A percentile compares a stretch with the other conserved stretches of the same genome.
Conservation (phyloP, 2,888 invertebrate genomes). For the Dioctria linearis region DNA sequence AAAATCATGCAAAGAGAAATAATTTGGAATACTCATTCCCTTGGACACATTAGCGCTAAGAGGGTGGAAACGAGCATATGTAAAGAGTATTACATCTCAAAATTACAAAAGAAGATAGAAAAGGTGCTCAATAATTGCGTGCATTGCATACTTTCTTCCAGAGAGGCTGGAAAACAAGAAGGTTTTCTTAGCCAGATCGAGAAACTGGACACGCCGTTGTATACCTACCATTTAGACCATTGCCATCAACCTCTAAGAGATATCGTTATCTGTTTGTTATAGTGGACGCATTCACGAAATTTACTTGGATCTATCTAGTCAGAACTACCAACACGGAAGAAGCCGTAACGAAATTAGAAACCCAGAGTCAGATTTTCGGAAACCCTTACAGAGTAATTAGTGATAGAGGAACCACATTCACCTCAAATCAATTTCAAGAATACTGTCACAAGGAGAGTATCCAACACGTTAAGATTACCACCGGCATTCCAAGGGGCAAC, state of each 20-base stretch:
- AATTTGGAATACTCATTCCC: too few species aligned
- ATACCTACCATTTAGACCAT: slow-evolving; percentile 63
- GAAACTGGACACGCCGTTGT: slow-evolving; percentile 62
- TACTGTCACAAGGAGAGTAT: slow-evolving; percentile 64
- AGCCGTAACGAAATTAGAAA: neutral
- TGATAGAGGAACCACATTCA: slow-evolving; percentile 49
- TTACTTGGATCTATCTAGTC: slow-evolving; percentile 1
- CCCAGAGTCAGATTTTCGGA: neutral
- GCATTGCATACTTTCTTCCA: slow-evolving; percentile 11
- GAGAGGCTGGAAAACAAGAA: slow-evolving; percentile 62
- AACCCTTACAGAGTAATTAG: neutral
- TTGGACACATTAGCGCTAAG: too few species aligned
- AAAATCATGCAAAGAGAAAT: too few species aligned
- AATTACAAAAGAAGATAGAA: too few species aligned
- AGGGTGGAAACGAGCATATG: too few species aligned
- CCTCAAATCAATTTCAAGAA: slow-evolving; percentile 63
- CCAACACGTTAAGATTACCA: slow-evolving; percentile 60
- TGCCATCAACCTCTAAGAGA: slow-evolving; percentile 62
- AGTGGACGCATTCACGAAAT: slow-evolving; percentile 7
- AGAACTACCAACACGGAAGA: neutral
- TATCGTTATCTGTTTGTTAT: slow-evolving; percentile 61
- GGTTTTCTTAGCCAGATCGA: slow-evolving; percentile 63
- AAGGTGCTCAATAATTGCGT: slow-evolving; percentile 34
- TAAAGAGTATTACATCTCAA: too few species aligned
- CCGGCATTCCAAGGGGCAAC: slow-evolving; percentile 62